Evolutionary conservation across 2,888 invertebrate genomes (phyloP), one percentile per base, ranked within the genome.

Genomic region (Epistrophella euchroma): DNA sequence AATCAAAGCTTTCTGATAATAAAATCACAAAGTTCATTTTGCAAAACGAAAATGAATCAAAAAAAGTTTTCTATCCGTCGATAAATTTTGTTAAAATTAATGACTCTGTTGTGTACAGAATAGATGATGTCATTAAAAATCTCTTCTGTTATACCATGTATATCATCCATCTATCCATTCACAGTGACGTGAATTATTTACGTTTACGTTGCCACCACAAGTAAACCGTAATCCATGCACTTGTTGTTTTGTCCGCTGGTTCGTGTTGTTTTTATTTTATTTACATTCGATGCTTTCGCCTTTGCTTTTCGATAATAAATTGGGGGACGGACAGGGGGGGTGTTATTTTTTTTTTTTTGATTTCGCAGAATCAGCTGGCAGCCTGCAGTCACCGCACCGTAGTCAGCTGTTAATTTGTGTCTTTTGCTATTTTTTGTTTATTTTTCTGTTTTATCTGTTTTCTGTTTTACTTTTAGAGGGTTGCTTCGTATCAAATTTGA

Each of bases 341-440:
- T 10, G 17, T 25, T 13, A 17, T 43, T n/a, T n/a, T 62, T 62
- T 40, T 10, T n/a, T 40, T 62, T 7, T 50, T 35, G 32, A 32
- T 47, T 68, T 50, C 68, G 11, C n/a, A 37, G 37, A 52, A 68
- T 68, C 68, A 68, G 68, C 68, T 68, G 68, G 68, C 52, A 37
- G 43, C 40, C 37, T n/a, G 43, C 40, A 22, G 40, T 11, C 64
- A 28, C 25, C 52, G 45, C 28, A n/a, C n/a, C n/a, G n/a, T n/a
- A 35, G 19, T 68, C 68, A 68, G 68, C 68, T 68, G 68, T 68
- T 52, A 52, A 17, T 52, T 10, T 68, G 52, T 68, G 5, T 68
- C 32, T 68, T n/a, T 52, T 52, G 45, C 28, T n/a, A 19, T 2
- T 66, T 50, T 68, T 50, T 35, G 13, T 17, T 45, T 47, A 28